phyloP scores from a whole-genome alignment of 2,113 vertebrate species.

The Cariama cristata region DNA sequence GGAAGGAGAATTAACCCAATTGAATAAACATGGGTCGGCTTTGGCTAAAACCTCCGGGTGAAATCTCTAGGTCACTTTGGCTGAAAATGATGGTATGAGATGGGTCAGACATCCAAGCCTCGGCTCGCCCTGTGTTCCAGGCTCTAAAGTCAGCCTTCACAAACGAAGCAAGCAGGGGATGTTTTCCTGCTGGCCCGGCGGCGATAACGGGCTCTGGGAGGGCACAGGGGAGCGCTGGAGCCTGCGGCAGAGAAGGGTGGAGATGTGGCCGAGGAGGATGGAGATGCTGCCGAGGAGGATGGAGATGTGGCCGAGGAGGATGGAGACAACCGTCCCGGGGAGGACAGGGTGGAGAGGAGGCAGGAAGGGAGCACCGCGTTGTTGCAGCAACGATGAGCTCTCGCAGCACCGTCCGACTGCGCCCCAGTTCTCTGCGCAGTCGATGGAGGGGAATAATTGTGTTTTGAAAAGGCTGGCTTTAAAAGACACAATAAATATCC shows the following conservation, averaged over 20 bases:
- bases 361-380: background rate
- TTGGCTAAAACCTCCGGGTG: slow-evolving; percentile 6
- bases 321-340: background rate
- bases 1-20: slow-evolving; percentile 4
- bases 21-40: background rate
- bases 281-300: background rate
- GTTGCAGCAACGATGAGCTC: background rate
- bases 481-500: slow-evolving; percentile 20
- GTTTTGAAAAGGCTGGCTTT: slow-evolving; percentile 1
- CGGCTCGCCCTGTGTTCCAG: background rate
- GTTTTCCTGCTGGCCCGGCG: background rate
- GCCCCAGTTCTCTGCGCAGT: background rate
- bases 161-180: background rate
- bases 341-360: background rate
- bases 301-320: background rate
- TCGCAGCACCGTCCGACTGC: background rate
- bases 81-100: background rate
- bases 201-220: background rate
- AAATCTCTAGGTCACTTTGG: slow-evolving; percentile 32
- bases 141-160: background rate
- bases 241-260: background rate
- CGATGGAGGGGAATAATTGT: background rate
- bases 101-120: background rate
- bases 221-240: background rate
- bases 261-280: background rate